These are phyloP conservation scores for Linurgus olivaceus DNA, from an alignment of 2,797 vertebrate species.

Conservation along the genomic window DNA sequence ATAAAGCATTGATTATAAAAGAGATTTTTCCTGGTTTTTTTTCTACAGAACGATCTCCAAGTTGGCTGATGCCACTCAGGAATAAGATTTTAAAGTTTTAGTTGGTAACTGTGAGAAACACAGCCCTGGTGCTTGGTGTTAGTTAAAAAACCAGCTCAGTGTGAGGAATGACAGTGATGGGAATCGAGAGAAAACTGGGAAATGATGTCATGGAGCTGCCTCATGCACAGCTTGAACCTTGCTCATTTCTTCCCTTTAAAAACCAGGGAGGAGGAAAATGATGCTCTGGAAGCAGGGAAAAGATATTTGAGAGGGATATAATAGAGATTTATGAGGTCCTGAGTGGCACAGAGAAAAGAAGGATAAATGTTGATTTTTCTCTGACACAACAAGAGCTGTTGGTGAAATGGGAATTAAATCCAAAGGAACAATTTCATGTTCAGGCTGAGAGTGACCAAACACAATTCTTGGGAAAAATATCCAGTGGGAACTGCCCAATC, in stretches of 20 bases:
- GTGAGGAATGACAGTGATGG: background rate
- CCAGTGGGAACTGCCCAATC: background rate
- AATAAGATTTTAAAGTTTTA: background rate
- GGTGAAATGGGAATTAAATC: background rate
- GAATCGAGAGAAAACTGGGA: background rate
- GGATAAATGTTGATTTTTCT: background rate
- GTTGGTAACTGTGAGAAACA: background rate
- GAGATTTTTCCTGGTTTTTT: background rate
- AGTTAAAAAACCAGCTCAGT: background rate
- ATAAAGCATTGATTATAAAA: rapidly evolving
- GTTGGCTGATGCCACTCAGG: background rate
- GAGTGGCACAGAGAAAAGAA: background rate
- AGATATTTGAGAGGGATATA: background rate
- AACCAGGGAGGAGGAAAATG: background rate
- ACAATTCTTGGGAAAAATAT: rapidly evolving
- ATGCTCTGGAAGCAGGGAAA: background rate
- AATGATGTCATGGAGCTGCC: background rate
- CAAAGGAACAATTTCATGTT: background rate
- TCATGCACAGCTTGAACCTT: background rate
- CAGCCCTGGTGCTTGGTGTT: background rate
- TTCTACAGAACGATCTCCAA: background rate
- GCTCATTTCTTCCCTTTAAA: background rate
- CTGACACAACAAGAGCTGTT: background rate
- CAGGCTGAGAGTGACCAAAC: background rate
- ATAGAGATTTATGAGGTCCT: background rate